Conservation (phyloP, 2,797 vertebrate genomes). For the Cossypha niveicapilla region DNA sequence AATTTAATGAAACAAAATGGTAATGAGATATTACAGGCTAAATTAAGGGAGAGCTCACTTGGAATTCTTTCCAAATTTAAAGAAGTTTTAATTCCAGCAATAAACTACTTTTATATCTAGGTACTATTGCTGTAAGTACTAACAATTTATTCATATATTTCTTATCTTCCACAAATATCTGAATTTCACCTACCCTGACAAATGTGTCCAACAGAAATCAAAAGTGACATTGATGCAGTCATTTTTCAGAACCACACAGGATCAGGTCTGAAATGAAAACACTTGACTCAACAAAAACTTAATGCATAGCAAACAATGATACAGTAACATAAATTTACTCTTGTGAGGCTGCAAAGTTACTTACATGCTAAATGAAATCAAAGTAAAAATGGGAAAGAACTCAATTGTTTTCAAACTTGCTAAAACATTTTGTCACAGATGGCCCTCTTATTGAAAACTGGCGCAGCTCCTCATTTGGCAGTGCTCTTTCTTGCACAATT, state of each 20-base stretch:
- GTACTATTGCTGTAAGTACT: not conserved
- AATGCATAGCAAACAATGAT: not conserved
- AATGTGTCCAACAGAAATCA: not conserved
- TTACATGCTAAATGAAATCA: not conserved
- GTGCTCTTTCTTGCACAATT: constrained; percentile 61
- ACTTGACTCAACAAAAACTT: not conserved
- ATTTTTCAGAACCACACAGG: not conserved
- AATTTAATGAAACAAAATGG: not conserved
- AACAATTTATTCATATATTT: not conserved
- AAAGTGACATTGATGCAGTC: not conserved
- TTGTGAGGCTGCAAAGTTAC: not conserved
- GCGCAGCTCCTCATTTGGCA: constrained; percentile 63
- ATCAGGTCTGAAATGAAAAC: not conserved
- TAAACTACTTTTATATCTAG: not conserved
- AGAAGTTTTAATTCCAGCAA: not conserved
- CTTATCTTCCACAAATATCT: not conserved
- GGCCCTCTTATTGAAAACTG: constrained; percentile 67
- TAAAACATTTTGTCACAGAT: constrained; percentile 70
- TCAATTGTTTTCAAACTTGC: constrained; percentile 20
- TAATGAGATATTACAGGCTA: not conserved
- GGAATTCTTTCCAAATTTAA: not conserved
- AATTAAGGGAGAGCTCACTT: not conserved
- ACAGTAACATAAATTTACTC: not conserved
- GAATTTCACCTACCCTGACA: not conserved
- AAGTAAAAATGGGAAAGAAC: not conserved